phyloP scores from a whole-genome alignment of 2,888 invertebrate species.

The Formica aserva region DNA sequence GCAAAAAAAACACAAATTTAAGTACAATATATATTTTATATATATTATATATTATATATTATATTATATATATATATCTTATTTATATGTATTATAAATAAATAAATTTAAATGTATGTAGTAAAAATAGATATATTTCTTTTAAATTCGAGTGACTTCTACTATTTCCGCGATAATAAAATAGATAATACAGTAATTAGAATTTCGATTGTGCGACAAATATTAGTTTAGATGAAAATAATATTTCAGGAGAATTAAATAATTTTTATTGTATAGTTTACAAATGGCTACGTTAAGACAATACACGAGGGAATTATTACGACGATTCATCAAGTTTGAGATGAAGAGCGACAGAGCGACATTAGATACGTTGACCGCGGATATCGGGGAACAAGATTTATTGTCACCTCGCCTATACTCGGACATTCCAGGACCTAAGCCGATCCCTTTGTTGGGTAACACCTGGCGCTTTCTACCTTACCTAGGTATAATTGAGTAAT shows the following conservation, averaged over 20 bases:
- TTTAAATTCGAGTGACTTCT: neutral
- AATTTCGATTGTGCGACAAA: neutral
- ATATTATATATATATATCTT: no score
- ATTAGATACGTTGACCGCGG: conserved; percentile 57
- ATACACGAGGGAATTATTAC: conserved; percentile 3
- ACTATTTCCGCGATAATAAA: neutral
- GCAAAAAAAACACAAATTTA: neutral
- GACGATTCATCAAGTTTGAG: neutral
- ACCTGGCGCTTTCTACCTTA: conserved; percentile 92
- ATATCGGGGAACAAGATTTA: conserved; percentile 55
- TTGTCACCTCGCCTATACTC: conserved; percentile 86
- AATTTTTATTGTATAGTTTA: conserved; percentile 8
- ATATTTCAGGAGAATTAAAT: neutral
- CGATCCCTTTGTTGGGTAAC: conserved; percentile 91
- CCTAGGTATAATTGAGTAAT: conserved; percentile 86
- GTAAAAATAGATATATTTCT: neutral
- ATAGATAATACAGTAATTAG: neutral
- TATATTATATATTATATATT: no score
- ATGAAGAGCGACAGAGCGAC: conserved; percentile 20
- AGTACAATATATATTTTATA: neutral
- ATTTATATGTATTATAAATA: neutral
- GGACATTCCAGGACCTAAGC: conserved; percentile 91
- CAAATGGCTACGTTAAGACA: conserved; percentile 15
- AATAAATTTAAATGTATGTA: conserved; percentile 4
- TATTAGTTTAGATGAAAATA: neutral